Conservation (phyloP, 2,888 invertebrate species). For the Hypolimnas misippus region DNA sequence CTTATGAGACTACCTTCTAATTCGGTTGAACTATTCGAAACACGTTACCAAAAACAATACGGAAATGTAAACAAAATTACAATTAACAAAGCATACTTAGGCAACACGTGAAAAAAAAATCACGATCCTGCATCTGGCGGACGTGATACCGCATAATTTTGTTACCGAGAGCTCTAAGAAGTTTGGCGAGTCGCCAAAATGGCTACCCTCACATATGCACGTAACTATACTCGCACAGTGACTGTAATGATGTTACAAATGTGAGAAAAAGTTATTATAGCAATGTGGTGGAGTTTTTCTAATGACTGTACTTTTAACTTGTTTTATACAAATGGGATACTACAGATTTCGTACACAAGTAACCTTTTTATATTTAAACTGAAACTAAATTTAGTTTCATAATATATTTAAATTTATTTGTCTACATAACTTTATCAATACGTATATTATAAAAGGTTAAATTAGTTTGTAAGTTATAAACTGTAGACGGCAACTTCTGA, state of each 20-base stretch:
- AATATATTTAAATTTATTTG: too few relatives aligned
- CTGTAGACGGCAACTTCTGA: too few relatives aligned
- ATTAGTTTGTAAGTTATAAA: too few relatives aligned
- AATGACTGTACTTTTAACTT: not conserved
- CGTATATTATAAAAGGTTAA: too few relatives aligned
- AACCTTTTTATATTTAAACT: too few relatives aligned
- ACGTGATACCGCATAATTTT: slow-evolving; percentile 51
- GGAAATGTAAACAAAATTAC: not conserved
- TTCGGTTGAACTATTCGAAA: too few relatives aligned
- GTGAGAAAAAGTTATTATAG: not conserved
- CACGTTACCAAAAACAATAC: not conserved
- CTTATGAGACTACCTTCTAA: too few relatives aligned
- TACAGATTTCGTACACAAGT: too few relatives aligned
- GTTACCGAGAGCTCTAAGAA: slow-evolving; percentile 33
- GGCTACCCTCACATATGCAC: slow-evolving; percentile 14
- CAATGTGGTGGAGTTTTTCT: not conserved
- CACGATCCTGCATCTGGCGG: slow-evolving; percentile 42
- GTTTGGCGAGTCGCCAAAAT: slow-evolving; percentile 43
- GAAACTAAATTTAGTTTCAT: too few relatives aligned
- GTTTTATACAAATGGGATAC: not conserved
- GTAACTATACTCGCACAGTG: not conserved
- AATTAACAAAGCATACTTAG: slow-evolving; percentile 29
- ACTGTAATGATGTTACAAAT: not conserved
- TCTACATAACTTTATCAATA: too few relatives aligned
- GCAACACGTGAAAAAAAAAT: slow-evolving; percentile 33